Percentiles rank a stretch among this genome's conserved stretches.
Conservation (phyloP, 2,797 vertebrate genomes). For the Macroramphosus scolopax region DNA sequence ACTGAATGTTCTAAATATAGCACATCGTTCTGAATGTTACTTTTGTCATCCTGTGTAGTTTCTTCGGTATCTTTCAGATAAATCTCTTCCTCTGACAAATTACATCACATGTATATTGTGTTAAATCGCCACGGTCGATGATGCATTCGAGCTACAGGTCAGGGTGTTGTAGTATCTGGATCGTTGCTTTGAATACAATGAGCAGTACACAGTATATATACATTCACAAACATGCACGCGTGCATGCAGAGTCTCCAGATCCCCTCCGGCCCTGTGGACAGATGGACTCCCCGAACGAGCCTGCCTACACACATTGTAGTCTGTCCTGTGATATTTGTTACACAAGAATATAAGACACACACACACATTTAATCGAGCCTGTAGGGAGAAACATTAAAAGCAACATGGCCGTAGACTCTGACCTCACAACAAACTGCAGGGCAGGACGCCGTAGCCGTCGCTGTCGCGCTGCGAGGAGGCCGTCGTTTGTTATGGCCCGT, state of each 20-base stretch:
- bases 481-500: conserved; percentile 10
- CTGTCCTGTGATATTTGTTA: conserved; percentile 22
- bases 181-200: conserved; percentile 1
- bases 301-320: conserved; percentile 20
- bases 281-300: conserved; percentile 39
- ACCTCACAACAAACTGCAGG: conserved; percentile 9
- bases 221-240: conserved; percentile 6
- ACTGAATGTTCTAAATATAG: background rate
- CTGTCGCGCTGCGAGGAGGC: conserved; percentile 19
- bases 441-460: conserved; percentile 1
- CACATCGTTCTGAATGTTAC: too few relatives aligned
- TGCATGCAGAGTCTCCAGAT: conserved; percentile 24
- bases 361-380: background rate
- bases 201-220: too few relatives aligned
- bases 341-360: conserved; percentile 12
- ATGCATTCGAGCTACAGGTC: conserved; percentile 4
- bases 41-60: too few relatives aligned
- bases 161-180: background rate
- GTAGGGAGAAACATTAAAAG: conserved; percentile 9
- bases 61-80: background rate
- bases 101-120: too few relatives aligned
- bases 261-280: conserved; percentile 27
- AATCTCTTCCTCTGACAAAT: background rate
- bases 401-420: conserved; percentile 9
- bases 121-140: too few relatives aligned